Base-by-base conservation (phyloP, 2,888 invertebrate genomes). In the Ectropis crepuscularia region DNA sequence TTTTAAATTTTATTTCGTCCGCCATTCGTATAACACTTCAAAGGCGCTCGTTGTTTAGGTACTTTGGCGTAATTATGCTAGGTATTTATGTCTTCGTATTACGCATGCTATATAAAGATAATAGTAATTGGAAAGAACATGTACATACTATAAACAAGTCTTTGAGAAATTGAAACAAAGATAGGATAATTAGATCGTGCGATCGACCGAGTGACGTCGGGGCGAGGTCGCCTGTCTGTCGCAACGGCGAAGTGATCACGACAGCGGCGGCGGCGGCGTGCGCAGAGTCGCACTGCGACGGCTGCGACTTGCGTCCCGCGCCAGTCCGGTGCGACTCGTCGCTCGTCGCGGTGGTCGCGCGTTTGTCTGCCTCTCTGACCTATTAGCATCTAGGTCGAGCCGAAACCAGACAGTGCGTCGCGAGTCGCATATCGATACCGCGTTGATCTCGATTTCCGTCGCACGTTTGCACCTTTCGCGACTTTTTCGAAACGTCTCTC, bases 321-420 rank as follows among this genome's bases (percentile, higher is more conserved):
- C 16, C 62, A 65, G 64, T 65, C 36, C 7, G 0, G 10, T 65
- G 65, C 61, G 65, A 65, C 73, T 70, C 72, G 72, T 72, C 69
- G 69, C 73, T 70, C 72, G 72, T 72, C 69, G 69, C 67, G 53
- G 53, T 43, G 48, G 65, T 66, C 61, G 65, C 60, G 53, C 54
- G 63, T 62, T 39, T 36, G 48, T 47, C 11, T 38, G 16, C 41
- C 36, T 28, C 11, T 12, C 38, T 51, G 42, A n/a, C 16, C 6
- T 4, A 41, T 51, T 41, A 6, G 10, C 16, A 51, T 5, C 8
- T 47, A 9, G 48, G 51, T 51, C 51, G 16, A 28, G 51, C 51
- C 41, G 12, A 12, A 9, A 39, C 50, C 7, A 48, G 39, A 12
- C 8, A 8, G 2, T 28, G 4, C 16, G 16, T 28, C 16, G 16